A percentile compares a stretch with the other conserved stretches of the same genome.
phyloP scores from a whole-genome alignment of 2,888 invertebrate species.

The Heliconius ethilla region DNA sequence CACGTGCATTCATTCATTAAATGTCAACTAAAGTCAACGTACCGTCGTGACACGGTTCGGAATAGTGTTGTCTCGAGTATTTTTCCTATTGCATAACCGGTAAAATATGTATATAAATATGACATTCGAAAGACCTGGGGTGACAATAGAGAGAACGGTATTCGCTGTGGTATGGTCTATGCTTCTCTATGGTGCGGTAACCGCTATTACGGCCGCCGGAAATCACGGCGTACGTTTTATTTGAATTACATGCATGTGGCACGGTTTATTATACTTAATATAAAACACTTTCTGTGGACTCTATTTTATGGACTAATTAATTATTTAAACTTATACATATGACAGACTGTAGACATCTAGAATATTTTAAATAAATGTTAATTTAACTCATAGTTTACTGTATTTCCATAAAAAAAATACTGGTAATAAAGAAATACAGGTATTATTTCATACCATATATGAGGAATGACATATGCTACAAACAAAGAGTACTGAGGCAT shows the following conservation, averaged over 20 bases:
- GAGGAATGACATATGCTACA: conserved; percentile 42
- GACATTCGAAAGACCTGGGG: conserved; percentile 32
- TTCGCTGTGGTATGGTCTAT: conserved; percentile 47
- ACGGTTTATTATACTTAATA: conserved; percentile 48
- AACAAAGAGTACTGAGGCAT: conserved; percentile 55
- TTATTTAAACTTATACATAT: neutral
- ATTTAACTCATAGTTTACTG: no score
- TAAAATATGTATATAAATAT: conserved; percentile 43
- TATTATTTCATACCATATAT: neutral
- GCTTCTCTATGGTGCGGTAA: conserved; percentile 42
- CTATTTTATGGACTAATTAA: conserved; percentile 30
- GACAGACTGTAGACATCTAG: neutral
- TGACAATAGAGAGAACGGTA: conserved; percentile 47
- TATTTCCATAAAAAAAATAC: neutral
- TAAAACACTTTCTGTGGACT: conserved; percentile 43
- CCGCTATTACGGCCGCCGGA: conserved; percentile 59
- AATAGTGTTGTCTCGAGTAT: conserved; percentile 46
- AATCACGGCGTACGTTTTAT: conserved; percentile 61
- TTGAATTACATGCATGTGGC: conserved; percentile 58
- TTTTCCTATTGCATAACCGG: conserved; percentile 48
- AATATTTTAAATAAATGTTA: neutral
- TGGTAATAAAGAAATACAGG: neutral
- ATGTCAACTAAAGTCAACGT: conserved; percentile 45
- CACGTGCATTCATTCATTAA: conserved; percentile 42
- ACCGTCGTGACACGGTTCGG: conserved; percentile 47